These are phyloP conservation scores for Connochaetes taurinus DNA, from an alignment of 2,113 vertebrate species.

Conservation along the genomic window DNA sequence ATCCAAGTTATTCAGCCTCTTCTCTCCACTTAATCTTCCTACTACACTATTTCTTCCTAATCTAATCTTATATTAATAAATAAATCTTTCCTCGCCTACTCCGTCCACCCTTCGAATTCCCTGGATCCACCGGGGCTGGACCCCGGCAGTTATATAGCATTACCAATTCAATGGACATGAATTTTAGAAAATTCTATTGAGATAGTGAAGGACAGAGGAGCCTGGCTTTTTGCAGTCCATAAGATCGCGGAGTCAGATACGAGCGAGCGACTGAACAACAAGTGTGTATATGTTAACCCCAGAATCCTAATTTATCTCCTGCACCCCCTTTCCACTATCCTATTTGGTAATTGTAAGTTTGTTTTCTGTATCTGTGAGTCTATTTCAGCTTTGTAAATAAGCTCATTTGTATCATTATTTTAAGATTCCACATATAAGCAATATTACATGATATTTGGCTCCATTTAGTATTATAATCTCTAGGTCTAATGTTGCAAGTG, in stretches of 20 bases:
- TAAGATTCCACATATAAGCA: not conserved
- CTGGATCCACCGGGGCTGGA: no score
- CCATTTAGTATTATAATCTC: not conserved
- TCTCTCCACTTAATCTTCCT: no score
- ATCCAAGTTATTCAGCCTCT: no score
- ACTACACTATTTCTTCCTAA: no score
- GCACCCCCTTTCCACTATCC: not conserved
- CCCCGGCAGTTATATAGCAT: not conserved
- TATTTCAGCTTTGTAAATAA: not conserved
- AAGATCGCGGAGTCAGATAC: fast-evolving
- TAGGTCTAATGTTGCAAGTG: not conserved
- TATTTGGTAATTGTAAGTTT: not conserved
- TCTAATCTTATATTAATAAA: no score
- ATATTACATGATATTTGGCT: not conserved
- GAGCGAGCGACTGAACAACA: not conserved
- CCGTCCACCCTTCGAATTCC: no score
- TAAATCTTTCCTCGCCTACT: no score
- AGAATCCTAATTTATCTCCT: not conserved
- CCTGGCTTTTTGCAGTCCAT: not conserved
- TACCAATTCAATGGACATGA: not conserved
- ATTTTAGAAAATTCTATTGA: not conserved
- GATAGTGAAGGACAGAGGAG: not conserved
- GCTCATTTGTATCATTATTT: not conserved
- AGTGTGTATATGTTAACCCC: not conserved
- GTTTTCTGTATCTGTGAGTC: not conserved